Evolutionary conservation across 2,797 vertebrate species (phyloP), one percentile per base, ranked within the genome.

Genomic region (Lacerta agilis): DNA sequence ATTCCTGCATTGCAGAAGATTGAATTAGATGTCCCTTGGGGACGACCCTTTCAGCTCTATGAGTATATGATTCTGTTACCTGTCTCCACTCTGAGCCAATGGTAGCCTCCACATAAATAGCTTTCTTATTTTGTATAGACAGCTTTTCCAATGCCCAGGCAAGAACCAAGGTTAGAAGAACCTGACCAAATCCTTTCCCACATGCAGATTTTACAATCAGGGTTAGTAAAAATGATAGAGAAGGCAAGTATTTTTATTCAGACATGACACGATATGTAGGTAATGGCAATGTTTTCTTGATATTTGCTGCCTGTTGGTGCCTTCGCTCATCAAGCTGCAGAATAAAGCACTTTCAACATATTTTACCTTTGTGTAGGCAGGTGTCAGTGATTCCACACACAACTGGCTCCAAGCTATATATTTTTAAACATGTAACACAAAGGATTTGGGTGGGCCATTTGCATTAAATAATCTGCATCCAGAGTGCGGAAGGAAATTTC

Each of bases 201-300:
- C 4, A 2, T 33, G 4, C 82, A 3, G 20, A 33, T 73, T 87
- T 33, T 81, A 82, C 11, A 27, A 4, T 66, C 20, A 66, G 36
- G 36, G 8, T 76, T 13, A 76, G 23, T 29, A 49, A 45, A 67
- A 82, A 66, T 38, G 18, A 55, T 10, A 79, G 36, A 58, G 13
- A 36, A 67, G 36, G 49, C 6, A 18, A 4, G 29, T 10, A 64
- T 64, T 27, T 11, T 45, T 15, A 33, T 69, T 3, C 36, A 8
- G 69, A 23, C 33, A 5, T 82, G 38, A 45, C 80, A 27, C 18
- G 90, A 90, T 91, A 45, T 86, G 79, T 69, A 89, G 76, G 79
- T 83, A 79, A 86, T 58, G 5, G 77, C 10, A 83, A 88, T 94
- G 69, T 91, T 94, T 93, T 90, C 87, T 87, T 87, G 69, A 8